Conservation (phyloP, 2,888 invertebrate genomes). For the Cantharis nigra region DNA sequence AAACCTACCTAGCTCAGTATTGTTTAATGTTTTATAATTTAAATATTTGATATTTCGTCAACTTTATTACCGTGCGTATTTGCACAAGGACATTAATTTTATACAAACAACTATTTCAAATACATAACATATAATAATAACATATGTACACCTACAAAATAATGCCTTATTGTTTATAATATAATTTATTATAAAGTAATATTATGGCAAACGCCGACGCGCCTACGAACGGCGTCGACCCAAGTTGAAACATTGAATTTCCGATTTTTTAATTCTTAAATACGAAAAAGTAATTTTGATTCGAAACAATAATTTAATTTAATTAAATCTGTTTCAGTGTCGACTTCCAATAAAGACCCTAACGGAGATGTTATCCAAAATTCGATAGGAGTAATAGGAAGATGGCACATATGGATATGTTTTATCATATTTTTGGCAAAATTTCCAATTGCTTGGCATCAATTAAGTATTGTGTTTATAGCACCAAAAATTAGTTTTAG, state of each 20-base stretch:
- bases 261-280: no score
- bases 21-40: not conserved
- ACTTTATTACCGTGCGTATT: not conserved
- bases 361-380: constrained; percentile 67
- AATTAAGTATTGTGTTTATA: constrained; percentile 76
- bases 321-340: not conserved
- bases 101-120: not conserved
- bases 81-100: not conserved
- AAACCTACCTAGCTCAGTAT: not conserved
- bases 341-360: not conserved
- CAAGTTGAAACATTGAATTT: no score
- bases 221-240: no score
- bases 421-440: constrained; percentile 71
- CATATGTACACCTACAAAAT: no score
- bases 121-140: no score
- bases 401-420: constrained; percentile 76
- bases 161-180: no score
- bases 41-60: not conserved
- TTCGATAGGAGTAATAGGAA: constrained; percentile 72
- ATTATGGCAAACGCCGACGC: no score
- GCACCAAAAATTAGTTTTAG: constrained; percentile 68
- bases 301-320: not conserved
- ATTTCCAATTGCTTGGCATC: constrained; percentile 82
- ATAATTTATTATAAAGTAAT: no score
- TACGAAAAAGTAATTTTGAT: no score